phyloP scores from a whole-genome alignment of 2,113 vertebrate species.

The Ochotona curzoniae region DNA sequence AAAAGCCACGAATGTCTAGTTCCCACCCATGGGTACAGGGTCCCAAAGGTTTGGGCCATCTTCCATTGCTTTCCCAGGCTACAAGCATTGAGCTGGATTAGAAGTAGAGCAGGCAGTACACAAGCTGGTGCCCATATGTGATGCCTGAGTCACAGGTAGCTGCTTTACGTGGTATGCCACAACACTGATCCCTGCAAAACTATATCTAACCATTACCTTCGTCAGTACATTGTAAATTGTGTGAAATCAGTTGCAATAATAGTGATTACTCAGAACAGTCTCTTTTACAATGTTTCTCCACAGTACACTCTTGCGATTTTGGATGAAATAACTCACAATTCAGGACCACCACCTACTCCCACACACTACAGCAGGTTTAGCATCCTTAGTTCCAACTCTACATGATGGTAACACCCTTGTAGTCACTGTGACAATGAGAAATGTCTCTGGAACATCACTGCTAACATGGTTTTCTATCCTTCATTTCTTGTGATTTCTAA shows the following conservation, averaged over 20 bases:
- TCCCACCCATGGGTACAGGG: too few relatives aligned
- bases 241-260: conserved; percentile 43
- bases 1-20: too few relatives aligned
- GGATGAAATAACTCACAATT: conserved; percentile 44
- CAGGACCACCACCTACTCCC: neutral
- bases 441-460: neutral
- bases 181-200: neutral
- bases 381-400: neutral
- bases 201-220: conserved; percentile 33
- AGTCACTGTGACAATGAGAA: neutral
- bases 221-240: neutral
- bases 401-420: neutral
- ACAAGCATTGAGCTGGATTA: too few relatives aligned
- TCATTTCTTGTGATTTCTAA: neutral
- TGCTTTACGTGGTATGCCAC: too few relatives aligned
- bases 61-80: too few relatives aligned
- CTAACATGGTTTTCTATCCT: neutral
- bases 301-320: conserved; percentile 23
- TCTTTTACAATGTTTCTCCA: conserved; percentile 31
- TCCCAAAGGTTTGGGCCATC: too few relatives aligned
- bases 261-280: conserved; percentile 1
- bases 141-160: too few relatives aligned
- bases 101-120: too few relatives aligned
- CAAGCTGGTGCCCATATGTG: too few relatives aligned
- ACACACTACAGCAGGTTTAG: neutral